A percentile compares a stretch with the other conserved stretches of the same genome.
Evolutionary conservation across 2,888 invertebrate species (phyloP).

Genomic region (Cantharis rustica): DNA sequence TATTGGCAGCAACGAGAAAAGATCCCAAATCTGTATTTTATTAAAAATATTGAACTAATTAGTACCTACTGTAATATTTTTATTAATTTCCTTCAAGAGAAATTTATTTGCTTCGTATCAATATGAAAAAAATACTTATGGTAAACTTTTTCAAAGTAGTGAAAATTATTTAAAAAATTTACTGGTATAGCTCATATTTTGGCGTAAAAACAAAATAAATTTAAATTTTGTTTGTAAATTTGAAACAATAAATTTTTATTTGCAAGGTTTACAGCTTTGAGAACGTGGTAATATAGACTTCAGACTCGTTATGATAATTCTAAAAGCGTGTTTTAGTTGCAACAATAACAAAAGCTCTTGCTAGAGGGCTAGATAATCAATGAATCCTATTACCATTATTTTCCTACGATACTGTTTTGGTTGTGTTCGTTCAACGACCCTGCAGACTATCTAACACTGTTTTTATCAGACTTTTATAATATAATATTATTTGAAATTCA

Average conservation of each 20-base stretch:
- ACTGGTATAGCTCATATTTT: too few species aligned
- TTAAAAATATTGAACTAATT: neutral
- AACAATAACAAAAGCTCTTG: constrained; percentile 13
- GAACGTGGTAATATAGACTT: neutral
- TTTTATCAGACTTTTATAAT: neutral
- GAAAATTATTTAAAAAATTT: too few species aligned
- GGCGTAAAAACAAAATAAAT: neutral
- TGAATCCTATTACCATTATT: constrained; percentile 7
- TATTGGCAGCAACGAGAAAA: too few species aligned
- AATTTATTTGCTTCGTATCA: too few species aligned
- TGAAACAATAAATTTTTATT: constrained; percentile 12
- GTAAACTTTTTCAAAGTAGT: neutral
- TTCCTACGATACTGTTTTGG: neutral
- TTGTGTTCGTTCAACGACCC: neutral
- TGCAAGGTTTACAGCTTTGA: neutral
- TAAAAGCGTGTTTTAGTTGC: constrained; percentile 7
- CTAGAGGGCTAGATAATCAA: constrained; percentile 11
- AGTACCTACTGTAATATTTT: too few species aligned
- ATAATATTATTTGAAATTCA: neutral
- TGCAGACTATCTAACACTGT: neutral
- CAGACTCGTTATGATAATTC: constrained; percentile 10
- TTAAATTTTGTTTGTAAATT: neutral
- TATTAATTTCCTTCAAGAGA: too few species aligned
- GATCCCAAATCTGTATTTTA: neutral
- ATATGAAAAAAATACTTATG: neutral